Conservation (phyloP, 2,113 vertebrate species). For the Coturnix japonica region DNA sequence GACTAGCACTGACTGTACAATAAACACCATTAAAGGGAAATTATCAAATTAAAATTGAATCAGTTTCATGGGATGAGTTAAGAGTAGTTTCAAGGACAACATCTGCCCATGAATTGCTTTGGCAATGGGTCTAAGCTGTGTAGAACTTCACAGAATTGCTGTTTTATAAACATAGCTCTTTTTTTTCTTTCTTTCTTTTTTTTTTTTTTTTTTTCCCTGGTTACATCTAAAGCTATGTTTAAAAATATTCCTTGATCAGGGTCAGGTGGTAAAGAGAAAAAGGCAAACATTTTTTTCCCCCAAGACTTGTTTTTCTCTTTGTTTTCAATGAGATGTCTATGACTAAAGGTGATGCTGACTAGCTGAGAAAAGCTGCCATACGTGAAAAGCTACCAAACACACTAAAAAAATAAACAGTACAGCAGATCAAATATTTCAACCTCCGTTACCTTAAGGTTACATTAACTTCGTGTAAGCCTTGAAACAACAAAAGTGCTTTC, state of each 20-base stretch:
- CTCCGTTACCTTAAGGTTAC: background rate
- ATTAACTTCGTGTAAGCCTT: background rate
- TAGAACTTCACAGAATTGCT: background rate
- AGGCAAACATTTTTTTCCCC: background rate
- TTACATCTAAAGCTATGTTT: background rate
- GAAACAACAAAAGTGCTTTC: background rate
- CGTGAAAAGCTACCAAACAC: background rate
- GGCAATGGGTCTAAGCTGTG: background rate
- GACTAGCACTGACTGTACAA: constrained; percentile 4
- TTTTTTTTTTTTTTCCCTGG: no score
- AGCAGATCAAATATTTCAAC: background rate
- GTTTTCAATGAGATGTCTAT: background rate
- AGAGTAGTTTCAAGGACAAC: constrained; percentile 37
- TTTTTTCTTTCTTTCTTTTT: background rate
- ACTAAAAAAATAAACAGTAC: background rate
- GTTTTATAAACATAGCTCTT: background rate
- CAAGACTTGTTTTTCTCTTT: background rate
- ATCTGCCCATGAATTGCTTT: constrained; percentile 12
- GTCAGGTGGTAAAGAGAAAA: background rate
- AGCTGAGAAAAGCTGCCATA: background rate
- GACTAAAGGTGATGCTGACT: background rate
- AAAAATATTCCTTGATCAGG: background rate
- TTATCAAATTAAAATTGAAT: constrained; percentile 49
- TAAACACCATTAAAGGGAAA: background rate
- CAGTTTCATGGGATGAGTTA: constrained; percentile 26